A percentile compares a stretch with the other conserved stretches of the same genome.
Conservation (phyloP, 1,140 invertebrate species). For the Drosophila auraria region DNA sequence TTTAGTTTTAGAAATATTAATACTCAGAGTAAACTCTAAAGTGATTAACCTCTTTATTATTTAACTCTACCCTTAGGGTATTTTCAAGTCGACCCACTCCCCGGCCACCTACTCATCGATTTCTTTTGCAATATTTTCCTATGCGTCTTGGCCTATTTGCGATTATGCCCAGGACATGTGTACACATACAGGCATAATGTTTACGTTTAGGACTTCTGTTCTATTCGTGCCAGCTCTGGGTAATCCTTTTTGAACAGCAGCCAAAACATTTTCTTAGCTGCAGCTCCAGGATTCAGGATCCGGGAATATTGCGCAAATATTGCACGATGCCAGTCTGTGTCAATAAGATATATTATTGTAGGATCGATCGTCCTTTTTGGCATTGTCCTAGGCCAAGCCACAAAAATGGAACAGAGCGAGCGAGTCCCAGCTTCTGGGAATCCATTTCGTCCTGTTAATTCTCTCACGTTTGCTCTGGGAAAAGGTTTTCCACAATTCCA, state of each 20-base stretch:
- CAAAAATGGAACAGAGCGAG: constrained; percentile 69
- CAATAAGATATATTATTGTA: constrained; percentile 50
- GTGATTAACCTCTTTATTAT: too few relatives aligned
- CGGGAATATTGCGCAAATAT: constrained; percentile 76
- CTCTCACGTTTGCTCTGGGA: constrained; percentile 70
- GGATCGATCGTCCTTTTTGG: constrained; percentile 12
- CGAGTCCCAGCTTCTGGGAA: constrained; percentile 67
- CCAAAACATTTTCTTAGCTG: constrained; percentile 79
- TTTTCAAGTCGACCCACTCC: not conserved
- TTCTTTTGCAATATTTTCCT: not conserved
- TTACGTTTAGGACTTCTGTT: constrained; percentile 46
- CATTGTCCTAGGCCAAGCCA: constrained; percentile 61
- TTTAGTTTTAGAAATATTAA: too few relatives aligned
- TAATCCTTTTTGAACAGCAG: constrained; percentile 71
- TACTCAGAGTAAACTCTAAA: too few relatives aligned
- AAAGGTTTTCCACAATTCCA: constrained; percentile 18
- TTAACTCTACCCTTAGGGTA: not conserved
- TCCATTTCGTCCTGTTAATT: constrained; percentile 27
- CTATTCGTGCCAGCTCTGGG: constrained; percentile 11
- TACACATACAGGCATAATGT: constrained; percentile 25
- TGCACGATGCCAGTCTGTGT: constrained; percentile 56
- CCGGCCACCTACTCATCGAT: too few relatives aligned
- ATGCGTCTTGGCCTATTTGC: constrained; percentile 26
- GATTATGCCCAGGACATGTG: constrained; percentile 5
- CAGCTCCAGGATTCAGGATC: constrained; percentile 34